Conservation (phyloP, 2,113 vertebrate genomes). For the Speoplatyrhinus poulsoni region DNA sequence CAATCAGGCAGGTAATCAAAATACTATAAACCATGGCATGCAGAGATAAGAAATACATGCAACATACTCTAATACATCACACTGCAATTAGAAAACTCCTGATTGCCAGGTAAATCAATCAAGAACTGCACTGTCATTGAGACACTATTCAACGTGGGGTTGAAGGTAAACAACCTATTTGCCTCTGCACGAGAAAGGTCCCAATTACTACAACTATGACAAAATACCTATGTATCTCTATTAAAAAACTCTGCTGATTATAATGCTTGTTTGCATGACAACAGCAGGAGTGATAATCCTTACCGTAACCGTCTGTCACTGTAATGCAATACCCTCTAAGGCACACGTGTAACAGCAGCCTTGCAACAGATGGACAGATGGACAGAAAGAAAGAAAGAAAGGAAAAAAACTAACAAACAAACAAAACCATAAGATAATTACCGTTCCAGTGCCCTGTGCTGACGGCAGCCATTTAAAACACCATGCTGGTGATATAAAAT, state of each 20-base stretch:
- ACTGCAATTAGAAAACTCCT: not conserved
- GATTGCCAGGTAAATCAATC: not conserved
- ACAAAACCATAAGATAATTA: conserved; percentile 36
- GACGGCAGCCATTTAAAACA: conserved; percentile 44
- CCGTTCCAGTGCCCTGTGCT: conserved; percentile 31
- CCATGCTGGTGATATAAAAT: conserved; percentile 18
- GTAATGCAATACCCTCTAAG: conserved; percentile 30
- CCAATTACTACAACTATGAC: too few relatives aligned
- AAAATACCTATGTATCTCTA: too few relatives aligned
- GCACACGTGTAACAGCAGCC: conserved; percentile 29
- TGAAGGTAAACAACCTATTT: too few relatives aligned
- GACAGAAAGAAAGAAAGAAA: not conserved
- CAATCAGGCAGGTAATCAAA: not conserved
- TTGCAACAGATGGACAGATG: not conserved
- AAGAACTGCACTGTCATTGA: too few relatives aligned
- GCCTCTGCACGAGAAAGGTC: too few relatives aligned
- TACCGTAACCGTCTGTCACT: not conserved
- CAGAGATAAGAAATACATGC: not conserved
- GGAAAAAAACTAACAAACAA: not conserved
- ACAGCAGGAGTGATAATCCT: not conserved
- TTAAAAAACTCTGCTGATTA: too few relatives aligned
- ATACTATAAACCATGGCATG: not conserved
- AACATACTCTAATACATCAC: not conserved
- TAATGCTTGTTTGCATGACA: not conserved
- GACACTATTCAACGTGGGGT: too few relatives aligned